Conservation (phyloP, 35 echinoderm and acorn worm genomes). For the Ptychodera flava region DNA sequence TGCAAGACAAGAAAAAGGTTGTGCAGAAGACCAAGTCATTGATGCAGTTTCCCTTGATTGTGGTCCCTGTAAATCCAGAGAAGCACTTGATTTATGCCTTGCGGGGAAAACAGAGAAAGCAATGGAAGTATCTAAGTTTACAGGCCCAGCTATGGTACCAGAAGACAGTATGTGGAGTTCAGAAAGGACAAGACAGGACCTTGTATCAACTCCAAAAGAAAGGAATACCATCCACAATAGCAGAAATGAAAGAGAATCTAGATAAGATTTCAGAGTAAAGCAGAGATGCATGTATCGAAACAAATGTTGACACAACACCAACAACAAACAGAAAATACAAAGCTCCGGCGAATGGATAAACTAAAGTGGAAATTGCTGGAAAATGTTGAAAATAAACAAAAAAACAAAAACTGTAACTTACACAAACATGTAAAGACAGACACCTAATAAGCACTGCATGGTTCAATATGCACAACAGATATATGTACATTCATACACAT, state of each 20-base stretch:
- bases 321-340: too few species aligned
- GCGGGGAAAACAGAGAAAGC: background rate
- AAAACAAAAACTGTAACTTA: background rate
- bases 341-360: too few species aligned
- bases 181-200: background rate
- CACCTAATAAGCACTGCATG: too few species aligned
- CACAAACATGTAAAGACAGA: too few species aligned
- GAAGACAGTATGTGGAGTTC: background rate
- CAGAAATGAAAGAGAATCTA: background rate
- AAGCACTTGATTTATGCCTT: background rate
- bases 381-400: background rate
- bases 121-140: background rate
- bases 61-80: background rate
- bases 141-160: background rate
- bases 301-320: too few species aligned
- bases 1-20: background rate
- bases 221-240: background rate
- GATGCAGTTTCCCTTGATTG: background rate
- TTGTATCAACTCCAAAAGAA: background rate
- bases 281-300: too few species aligned
- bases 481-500: too few species aligned
- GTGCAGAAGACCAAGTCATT: background rate
- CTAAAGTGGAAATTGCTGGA: background rate
- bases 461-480: too few species aligned
- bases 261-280: background rate